phyloP scores from a whole-genome alignment of 2,888 invertebrate genomes.

The Drosophila koepferae region DNA sequence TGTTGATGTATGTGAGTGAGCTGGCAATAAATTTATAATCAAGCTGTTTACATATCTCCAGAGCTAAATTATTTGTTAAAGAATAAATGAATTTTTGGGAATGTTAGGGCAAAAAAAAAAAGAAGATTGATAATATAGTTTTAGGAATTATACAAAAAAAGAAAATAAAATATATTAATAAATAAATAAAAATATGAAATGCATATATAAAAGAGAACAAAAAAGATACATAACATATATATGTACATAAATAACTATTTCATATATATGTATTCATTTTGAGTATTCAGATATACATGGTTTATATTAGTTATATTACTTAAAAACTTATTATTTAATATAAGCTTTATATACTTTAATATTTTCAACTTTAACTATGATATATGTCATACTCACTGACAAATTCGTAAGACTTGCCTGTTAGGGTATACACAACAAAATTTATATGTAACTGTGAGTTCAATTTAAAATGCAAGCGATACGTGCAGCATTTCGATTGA shows the following conservation, averaged over 20 bases:
- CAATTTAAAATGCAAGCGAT: conserved; percentile 66
- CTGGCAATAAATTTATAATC: neutral
- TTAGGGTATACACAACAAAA: conserved; percentile 4
- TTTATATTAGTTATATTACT: neutral
- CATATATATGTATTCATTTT: neutral
- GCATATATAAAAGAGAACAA: neutral
- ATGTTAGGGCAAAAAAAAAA: neutral
- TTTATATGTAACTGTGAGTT: conserved; percentile 44
- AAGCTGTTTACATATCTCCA: neutral
- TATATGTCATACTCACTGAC: neutral
- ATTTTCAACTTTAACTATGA: neutral
- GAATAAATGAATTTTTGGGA: no score
- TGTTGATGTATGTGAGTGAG: neutral
- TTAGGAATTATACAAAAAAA: neutral
- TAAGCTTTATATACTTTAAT: neutral
- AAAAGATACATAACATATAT: no score
- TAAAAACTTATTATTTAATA: neutral
- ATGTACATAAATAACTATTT: neutral
- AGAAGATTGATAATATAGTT: neutral
- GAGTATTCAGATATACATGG: no score
- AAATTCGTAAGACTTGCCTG: neutral
- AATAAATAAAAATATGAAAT: neutral
- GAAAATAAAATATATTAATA: no score
- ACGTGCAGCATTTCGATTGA: conserved; percentile 30
- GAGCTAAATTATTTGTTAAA: neutral